Percentiles rank a stretch among this genome's conserved stretches.
phyloP scores from a whole-genome alignment of 2,888 invertebrate genomes.

The Agrilus cyanescens region DNA sequence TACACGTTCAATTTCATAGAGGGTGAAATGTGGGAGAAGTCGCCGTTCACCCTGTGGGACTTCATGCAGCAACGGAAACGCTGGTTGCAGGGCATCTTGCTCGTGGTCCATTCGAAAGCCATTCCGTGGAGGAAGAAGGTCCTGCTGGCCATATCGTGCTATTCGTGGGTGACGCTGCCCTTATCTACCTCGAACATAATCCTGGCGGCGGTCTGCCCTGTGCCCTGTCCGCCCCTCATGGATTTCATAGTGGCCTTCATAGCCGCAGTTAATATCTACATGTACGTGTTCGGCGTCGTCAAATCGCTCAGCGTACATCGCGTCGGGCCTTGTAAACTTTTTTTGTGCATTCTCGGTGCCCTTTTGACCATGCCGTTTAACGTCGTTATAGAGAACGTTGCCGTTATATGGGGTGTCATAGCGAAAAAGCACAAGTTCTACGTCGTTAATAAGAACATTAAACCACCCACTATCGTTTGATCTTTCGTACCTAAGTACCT shows the following conservation, averaged over 20 bases:
- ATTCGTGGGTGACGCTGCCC: slow-evolving; percentile 93
- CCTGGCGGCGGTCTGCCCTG: slow-evolving; percentile 76
- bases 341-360: slow-evolving; percentile 73
- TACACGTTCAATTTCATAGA: slow-evolving; percentile 92
- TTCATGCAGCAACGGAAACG: slow-evolving; percentile 93
- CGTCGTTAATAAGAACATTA: slow-evolving; percentile 86
- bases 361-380: slow-evolving; percentile 87
- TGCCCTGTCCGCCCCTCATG: slow-evolving; percentile 69
- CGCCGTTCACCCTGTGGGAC: slow-evolving; percentile 89
- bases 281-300: slow-evolving; percentile 96
- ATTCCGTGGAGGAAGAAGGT: slow-evolving; percentile 71
- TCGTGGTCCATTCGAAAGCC: slow-evolving; percentile 77
- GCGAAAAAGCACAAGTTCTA: slow-evolving; percentile 96
- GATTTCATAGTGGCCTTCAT: slow-evolving; percentile 84
- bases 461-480: slow-evolving; percentile 54
- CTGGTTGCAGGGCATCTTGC: slow-evolving; percentile 86
- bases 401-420: slow-evolving; percentile 87
- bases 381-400: slow-evolving; percentile 86
- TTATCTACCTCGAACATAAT: slow-evolving; percentile 82
- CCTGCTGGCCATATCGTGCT: slow-evolving; percentile 76
- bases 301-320: slow-evolving; percentile 88
- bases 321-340: slow-evolving; percentile 67
- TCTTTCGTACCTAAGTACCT: background rate
- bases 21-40: slow-evolving; percentile 98
- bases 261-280: slow-evolving; percentile 89